phyloP scores from a whole-genome alignment of 53 echinoderm and acorn worm species.

The Patiria pectinifera region DNA sequence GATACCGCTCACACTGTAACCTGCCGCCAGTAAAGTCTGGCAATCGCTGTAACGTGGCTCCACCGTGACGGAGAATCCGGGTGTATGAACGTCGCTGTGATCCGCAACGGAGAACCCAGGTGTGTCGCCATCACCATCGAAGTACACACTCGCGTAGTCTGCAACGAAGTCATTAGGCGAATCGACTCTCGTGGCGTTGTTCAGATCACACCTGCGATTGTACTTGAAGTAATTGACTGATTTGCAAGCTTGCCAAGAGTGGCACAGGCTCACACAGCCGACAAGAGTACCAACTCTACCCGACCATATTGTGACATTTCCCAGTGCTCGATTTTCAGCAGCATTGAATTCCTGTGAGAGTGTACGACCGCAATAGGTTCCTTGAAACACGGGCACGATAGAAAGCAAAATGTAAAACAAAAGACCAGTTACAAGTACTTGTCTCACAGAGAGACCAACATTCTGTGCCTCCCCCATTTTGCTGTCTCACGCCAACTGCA shows the following conservation, averaged over 20 bases:
- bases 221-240: background rate
- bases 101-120: too few species aligned
- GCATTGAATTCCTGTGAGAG: background rate
- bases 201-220: conserved; percentile 2
- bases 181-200: background rate
- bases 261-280: background rate
- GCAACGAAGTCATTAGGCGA: background rate
- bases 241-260: background rate
- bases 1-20: background rate
- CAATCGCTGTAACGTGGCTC: background rate
- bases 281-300: background rate
- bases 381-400: background rate
- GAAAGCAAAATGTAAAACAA: background rate
- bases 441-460: too few species aligned
- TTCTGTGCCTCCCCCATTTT: too few species aligned
- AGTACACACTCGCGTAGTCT: background rate
- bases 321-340: background rate
- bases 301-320: background rate
- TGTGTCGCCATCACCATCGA: background rate
- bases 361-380: background rate
- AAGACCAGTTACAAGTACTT: background rate
- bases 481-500: too few species aligned
- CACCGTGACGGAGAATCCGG: too few species aligned
- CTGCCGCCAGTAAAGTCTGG: background rate
- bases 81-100: too few species aligned